Conservation (phyloP, 2,797 vertebrate species). For the Gallinago nigripennis region DNA sequence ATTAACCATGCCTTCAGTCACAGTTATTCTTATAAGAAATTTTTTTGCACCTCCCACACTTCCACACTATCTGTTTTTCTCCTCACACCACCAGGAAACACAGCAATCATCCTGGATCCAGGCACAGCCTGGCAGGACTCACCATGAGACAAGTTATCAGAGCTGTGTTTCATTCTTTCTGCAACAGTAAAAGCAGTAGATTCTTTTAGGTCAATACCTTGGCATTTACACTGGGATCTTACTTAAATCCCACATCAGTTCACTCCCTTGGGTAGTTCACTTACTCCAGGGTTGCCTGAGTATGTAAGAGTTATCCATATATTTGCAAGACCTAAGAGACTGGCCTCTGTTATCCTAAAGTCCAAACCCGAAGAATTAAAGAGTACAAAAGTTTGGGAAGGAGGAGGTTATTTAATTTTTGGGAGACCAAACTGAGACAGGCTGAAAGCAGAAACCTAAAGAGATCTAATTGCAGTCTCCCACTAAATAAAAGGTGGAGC, state of each 20-base stretch:
- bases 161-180: background rate
- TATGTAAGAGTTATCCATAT: background rate
- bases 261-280: background rate
- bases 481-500: background rate
- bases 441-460: background rate
- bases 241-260: background rate
- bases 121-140: background rate
- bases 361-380: background rate
- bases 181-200: background rate
- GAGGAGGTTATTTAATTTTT: background rate
- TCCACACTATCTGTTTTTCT: background rate
- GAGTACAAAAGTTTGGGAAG: background rate
- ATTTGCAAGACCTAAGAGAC: background rate
- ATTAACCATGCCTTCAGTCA: background rate
- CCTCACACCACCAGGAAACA: slow-evolving; percentile 1
- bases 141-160: background rate
- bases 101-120: background rate
- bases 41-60: background rate
- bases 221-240: background rate
- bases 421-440: background rate
- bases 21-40: background rate
- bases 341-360: background rate
- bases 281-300: background rate
- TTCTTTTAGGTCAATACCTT: background rate
- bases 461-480: background rate